These are phyloP conservation scores for Gnathonemus longibarbis DNA, from an alignment of 2,113 vertebrate species.

Conservation along the genomic window DNA sequence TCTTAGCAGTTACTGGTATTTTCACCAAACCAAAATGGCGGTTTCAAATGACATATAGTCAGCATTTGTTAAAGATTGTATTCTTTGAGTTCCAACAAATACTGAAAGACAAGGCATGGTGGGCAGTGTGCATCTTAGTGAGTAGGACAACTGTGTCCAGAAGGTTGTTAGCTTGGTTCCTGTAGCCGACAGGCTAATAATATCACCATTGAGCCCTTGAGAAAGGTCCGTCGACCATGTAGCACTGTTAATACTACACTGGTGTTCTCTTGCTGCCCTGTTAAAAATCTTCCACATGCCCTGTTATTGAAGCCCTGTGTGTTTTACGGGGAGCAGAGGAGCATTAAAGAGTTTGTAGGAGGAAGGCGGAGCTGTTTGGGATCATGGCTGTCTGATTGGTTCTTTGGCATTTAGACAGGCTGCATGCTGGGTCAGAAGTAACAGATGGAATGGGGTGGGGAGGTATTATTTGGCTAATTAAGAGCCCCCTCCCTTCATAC, in stretches of 20 bases:
- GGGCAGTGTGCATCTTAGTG: neutral
- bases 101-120: neutral
- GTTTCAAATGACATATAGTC: neutral
- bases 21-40: neutral
- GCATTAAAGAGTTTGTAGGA: neutral
- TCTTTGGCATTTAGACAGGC: neutral
- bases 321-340: neutral
- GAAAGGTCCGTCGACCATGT: neutral
- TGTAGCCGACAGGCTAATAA: neutral
- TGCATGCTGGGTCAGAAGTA: neutral
- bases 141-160: neutral
- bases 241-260: neutral
- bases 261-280: neutral
- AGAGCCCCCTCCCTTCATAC: neutral
- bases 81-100: neutral
- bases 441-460: neutral
- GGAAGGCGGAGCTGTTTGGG: neutral
- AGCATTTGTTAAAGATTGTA: neutral
- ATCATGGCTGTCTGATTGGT: neutral
- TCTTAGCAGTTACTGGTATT: neutral
- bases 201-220: neutral
- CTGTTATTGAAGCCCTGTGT: neutral
- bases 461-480: neutral
- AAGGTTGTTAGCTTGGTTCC: neutral
- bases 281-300: neutral